Percentiles rank a stretch among this genome's conserved stretches.
Conservation (phyloP, 2,113 vertebrate genomes). For the Oceanodroma tethys region DNA sequence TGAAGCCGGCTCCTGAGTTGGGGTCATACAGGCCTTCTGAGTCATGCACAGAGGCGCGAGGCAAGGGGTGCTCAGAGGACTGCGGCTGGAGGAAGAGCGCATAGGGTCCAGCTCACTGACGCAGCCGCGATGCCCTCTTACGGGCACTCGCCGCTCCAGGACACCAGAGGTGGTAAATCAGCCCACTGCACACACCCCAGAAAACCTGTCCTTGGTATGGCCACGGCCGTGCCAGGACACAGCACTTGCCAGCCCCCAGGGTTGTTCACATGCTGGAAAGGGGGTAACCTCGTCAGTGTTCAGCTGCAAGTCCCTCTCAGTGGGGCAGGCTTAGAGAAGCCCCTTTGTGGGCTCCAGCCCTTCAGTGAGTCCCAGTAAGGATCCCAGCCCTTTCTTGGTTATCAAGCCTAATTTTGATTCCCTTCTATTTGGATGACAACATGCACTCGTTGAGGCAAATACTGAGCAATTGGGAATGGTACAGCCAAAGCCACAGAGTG, state of each 20-base stretch:
- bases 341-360: background rate
- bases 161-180: background rate
- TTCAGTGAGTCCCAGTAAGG: background rate
- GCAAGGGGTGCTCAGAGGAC: background rate
- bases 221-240: background rate
- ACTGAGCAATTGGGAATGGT: background rate
- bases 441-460: background rate
- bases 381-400: background rate
- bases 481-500: background rate
- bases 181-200: background rate
- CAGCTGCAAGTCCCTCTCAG: background rate
- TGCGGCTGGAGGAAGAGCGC: background rate
- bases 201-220: background rate
- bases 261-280: background rate
- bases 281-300: background rate
- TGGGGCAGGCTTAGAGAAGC: background rate
- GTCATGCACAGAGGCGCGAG: fast-evolving
- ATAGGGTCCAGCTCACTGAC: fast-evolving
- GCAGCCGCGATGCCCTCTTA: fast-evolving
- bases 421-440: background rate
- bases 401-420: background rate
- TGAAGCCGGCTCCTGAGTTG: fast-evolving
- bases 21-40: background rate
- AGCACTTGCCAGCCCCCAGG: background rate
- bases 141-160: fast-evolving